phyloP scores from a whole-genome alignment of 2,888 invertebrate species.

The Tachina grossa region DNA sequence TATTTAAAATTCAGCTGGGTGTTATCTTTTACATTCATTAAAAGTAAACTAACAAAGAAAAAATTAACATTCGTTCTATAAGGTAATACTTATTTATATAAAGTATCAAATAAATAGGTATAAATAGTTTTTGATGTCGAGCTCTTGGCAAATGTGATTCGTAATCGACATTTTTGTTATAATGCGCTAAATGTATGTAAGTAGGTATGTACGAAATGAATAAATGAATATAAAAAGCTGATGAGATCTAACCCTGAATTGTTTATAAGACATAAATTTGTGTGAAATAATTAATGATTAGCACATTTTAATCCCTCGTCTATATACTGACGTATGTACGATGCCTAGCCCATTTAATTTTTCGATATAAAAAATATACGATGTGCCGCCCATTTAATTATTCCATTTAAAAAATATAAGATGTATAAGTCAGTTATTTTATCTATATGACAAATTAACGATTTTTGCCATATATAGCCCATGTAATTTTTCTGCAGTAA shows the following conservation, averaged over 20 bases:
- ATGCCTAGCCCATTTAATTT: too few species aligned
- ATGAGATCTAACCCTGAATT: neutral
- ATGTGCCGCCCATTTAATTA: too few species aligned
- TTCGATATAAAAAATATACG: too few species aligned
- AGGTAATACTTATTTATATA: too few species aligned
- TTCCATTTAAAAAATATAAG: too few species aligned
- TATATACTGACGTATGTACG: too few species aligned
- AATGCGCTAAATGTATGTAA: neutral
- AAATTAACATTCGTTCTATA: conserved; percentile 15
- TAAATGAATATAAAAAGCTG: neutral
- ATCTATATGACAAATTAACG: too few species aligned
- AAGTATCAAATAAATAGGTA: neutral
- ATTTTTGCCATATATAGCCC: too few species aligned
- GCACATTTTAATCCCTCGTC: too few species aligned
- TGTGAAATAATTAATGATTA: neutral
- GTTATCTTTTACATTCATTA: conserved; percentile 18
- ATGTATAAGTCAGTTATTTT: too few species aligned
- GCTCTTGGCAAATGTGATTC: neutral
- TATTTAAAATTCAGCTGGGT: conserved; percentile 6
- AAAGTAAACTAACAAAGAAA: conserved; percentile 1
- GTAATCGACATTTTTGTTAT: neutral
- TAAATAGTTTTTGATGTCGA: conserved; percentile 6
- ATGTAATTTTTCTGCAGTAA: too few species aligned
- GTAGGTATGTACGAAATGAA: neutral
- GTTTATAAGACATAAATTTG: neutral